A percentile compares a stretch with the other conserved stretches of the same genome.
These are phyloP conservation scores for Podargus strigoides DNA, from an alignment of 2,797 vertebrate genomes.

Conservation along the genomic window DNA sequence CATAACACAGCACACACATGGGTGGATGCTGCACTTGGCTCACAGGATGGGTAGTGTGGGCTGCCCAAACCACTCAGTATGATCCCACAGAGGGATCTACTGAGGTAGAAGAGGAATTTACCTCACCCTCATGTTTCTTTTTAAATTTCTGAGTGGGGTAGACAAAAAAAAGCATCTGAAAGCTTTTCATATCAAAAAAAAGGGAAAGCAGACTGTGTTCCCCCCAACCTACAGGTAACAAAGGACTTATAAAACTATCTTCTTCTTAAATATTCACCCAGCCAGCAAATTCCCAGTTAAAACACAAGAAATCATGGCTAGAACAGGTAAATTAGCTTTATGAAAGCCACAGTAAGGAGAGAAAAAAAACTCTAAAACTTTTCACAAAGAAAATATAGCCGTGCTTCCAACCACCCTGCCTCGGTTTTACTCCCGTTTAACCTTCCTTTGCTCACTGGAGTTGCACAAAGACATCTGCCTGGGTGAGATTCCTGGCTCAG, in stretches of 20 bases:
- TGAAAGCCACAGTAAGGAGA: background rate
- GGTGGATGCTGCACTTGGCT: background rate
- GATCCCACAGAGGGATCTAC: background rate
- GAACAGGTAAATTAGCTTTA: background rate
- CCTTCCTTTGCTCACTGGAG: background rate
- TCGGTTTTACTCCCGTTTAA: background rate
- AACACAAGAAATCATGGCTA: background rate
- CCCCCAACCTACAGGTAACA: background rate
- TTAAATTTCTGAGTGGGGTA: background rate
- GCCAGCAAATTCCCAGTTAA: background rate
- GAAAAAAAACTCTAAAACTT: background rate
- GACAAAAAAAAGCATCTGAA: background rate
- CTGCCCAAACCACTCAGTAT: background rate
- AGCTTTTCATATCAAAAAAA: background rate
- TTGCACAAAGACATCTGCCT: background rate
- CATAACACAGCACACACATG: accelerated
- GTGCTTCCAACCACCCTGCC: background rate
- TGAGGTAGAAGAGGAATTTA: background rate
- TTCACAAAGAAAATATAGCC: background rate
- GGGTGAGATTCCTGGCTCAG: background rate
- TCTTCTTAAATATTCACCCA: background rate
- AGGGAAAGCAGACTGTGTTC: background rate
- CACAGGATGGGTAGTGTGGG: background rate
- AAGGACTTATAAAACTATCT: background rate
- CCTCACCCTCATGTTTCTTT: background rate